Evolutionary conservation across 2,113 vertebrate species (phyloP).

Genomic region (Seriola dumerili): DNA sequence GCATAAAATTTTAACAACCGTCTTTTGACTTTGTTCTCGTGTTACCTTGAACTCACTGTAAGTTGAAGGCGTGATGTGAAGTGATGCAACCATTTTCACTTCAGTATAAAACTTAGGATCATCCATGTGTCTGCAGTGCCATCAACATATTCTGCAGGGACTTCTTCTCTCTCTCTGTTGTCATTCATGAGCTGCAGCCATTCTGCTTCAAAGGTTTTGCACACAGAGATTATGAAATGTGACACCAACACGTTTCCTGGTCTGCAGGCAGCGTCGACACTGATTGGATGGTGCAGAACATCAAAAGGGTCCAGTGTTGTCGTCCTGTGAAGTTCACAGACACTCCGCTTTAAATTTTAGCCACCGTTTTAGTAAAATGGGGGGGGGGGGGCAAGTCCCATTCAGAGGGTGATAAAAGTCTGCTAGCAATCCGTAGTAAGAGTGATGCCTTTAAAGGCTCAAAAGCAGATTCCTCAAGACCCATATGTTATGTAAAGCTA

Average conservation of each 20-base stretch:
- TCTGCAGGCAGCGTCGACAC: slow-evolving; percentile 45
- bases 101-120: neutral
- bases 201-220: slow-evolving; percentile 48
- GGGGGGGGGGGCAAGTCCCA: neutral
- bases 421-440: neutral
- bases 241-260: slow-evolving; percentile 51
- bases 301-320: slow-evolving; percentile 43
- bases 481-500: neutral
- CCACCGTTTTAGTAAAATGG: slow-evolving; percentile 12
- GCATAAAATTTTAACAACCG: neutral
- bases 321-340: slow-evolving; percentile 40
- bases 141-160: neutral
- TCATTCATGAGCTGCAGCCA: slow-evolving; percentile 37
- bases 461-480: neutral
- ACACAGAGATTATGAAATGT: slow-evolving; percentile 63
- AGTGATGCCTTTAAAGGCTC: slow-evolving; percentile 8
- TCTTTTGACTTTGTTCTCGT: neutral
- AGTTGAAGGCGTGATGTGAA: neutral
- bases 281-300: slow-evolving; percentile 52
- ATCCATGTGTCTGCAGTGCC: neutral
- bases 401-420: slow-evolving; percentile 7
- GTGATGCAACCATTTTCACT: neutral
- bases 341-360: slow-evolving; percentile 43
- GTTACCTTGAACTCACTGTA: neutral
- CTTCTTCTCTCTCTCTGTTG: slow-evolving; percentile 1